Percentiles rank a stretch among this genome's conserved stretches.
phyloP scores from a whole-genome alignment of 2,888 invertebrate species.

The Meteorus cinctellus region DNA sequence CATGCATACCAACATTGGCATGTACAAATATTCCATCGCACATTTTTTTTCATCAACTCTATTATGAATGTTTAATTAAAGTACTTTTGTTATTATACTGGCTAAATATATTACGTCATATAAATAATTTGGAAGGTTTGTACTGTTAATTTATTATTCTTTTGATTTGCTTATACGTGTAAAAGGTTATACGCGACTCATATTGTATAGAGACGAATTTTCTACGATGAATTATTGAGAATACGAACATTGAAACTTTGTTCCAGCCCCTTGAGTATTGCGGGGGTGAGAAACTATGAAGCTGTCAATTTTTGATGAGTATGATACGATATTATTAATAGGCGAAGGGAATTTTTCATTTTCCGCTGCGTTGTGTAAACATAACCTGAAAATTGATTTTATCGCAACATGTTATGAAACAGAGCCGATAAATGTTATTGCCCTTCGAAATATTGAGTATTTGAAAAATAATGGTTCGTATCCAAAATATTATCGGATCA shows the following conservation, averaged over 20 bases:
- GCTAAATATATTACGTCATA: too few species aligned
- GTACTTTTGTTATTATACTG: too few species aligned
- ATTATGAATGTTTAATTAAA: too few species aligned
- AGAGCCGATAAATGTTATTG: conserved; percentile 59
- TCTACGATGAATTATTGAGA: neutral
- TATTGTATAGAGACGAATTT: neutral
- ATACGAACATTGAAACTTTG: neutral
- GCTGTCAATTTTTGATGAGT: conserved; percentile 58
- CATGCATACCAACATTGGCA: too few species aligned
- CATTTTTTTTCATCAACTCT: too few species aligned
- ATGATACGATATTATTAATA: conserved; percentile 71
- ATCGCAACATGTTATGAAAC: conserved; percentile 73
- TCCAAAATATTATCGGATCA: neutral
- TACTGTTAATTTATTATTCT: too few species aligned
- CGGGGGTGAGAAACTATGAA: conserved; percentile 55
- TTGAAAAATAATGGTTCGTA: conserved; percentile 67
- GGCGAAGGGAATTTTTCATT: conserved; percentile 78
- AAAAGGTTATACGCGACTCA: neutral
- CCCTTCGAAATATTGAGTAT: conserved; percentile 63
- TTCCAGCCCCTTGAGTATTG: neutral
- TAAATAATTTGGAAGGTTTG: too few species aligned
- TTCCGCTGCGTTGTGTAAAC: conserved; percentile 68
- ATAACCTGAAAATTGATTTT: conserved; percentile 62
- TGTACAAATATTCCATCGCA: too few species aligned
- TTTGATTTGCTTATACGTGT: too few species aligned